These are phyloP conservation scores for Amniataba percoides DNA, from an alignment of 2,797 vertebrate species.

Conservation along the genomic window DNA sequence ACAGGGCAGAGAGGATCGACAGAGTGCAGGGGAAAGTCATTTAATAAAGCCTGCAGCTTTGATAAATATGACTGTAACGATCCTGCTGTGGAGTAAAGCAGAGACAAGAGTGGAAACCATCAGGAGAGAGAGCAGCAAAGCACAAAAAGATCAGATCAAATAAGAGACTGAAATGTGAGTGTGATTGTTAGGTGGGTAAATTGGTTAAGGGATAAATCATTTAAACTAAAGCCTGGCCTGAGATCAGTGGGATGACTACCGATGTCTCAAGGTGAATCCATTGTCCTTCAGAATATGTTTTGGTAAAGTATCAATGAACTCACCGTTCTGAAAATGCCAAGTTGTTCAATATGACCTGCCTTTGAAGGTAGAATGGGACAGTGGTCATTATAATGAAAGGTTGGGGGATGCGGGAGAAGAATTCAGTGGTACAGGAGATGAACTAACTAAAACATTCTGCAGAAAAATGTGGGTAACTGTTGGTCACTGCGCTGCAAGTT, in stretches of 20 bases:
- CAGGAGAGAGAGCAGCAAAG: slow-evolving; percentile 1
- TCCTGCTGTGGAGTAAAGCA: slow-evolving; percentile 24
- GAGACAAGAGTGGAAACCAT: slow-evolving; percentile 15
- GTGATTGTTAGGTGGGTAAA: slow-evolving; percentile 24
- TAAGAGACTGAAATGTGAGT: slow-evolving; percentile 52
- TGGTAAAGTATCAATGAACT: not conserved
- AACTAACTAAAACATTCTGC: not conserved
- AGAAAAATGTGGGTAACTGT: not conserved
- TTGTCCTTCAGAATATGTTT: not conserved
- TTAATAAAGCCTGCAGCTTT: slow-evolving; percentile 33
- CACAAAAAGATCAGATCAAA: slow-evolving; percentile 44
- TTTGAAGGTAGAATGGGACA: slow-evolving; percentile 1
- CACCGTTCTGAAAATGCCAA: not conserved
- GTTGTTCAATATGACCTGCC: not conserved
- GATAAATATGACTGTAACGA: slow-evolving; percentile 37
- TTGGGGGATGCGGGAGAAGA: not conserved
- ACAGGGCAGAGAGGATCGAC: slow-evolving; percentile 21
- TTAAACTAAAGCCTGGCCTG: slow-evolving; percentile 32
- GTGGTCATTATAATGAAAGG: not conserved
- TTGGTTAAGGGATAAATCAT: slow-evolving; percentile 51
- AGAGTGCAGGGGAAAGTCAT: slow-evolving; percentile 34
- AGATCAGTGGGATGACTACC: slow-evolving; percentile 24
- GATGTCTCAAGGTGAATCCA: slow-evolving; percentile 19
- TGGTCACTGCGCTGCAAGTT: not conserved
- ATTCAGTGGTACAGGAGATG: not conserved